phyloP scores from a whole-genome alignment of 1,140 invertebrate species.

The Psilanteris sp. region DNA sequence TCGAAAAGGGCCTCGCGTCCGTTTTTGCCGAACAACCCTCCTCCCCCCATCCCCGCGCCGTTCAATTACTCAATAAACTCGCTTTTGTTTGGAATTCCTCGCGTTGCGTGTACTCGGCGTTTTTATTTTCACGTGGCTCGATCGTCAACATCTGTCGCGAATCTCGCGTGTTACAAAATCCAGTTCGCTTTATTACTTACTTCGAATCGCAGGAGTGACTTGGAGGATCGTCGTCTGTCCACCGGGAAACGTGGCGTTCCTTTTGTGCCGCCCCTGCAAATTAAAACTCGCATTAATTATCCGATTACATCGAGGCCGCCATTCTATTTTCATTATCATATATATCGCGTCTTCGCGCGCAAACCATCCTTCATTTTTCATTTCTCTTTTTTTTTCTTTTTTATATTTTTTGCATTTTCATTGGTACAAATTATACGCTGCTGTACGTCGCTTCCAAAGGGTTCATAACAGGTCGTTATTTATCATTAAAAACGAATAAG shows the following conservation, averaged over 20 bases:
- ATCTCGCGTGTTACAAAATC: slow-evolving; percentile 28
- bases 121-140: slow-evolving; percentile 6
- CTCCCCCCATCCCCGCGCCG: slow-evolving; percentile 6
- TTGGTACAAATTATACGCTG: slow-evolving; percentile 32
- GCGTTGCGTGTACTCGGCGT: slow-evolving; percentile 1
- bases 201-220: slow-evolving; percentile 76
- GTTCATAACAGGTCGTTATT: slow-evolving; percentile 9
- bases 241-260: slow-evolving; percentile 90
- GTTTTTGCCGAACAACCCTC: not conserved
- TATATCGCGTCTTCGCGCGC: slow-evolving; percentile 4
- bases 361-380: slow-evolving; percentile 19
- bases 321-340: slow-evolving; percentile 29
- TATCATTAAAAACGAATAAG: slow-evolving; percentile 3
- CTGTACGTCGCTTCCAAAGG: slow-evolving; percentile 4
- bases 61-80: slow-evolving; percentile 32
- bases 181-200: slow-evolving; percentile 67
- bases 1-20: slow-evolving; percentile 2
- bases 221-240: slow-evolving; percentile 83
- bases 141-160: slow-evolving; percentile 18
- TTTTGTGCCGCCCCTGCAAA: slow-evolving; percentile 86
- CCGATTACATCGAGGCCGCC: slow-evolving; percentile 19
- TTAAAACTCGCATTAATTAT: slow-evolving; percentile 53
- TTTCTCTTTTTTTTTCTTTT: no score
- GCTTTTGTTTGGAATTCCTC: slow-evolving; percentile 10
- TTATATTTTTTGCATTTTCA: slow-evolving; percentile 46